A percentile compares a stretch with the other conserved stretches of the same genome.
Evolutionary conservation across 2,888 invertebrate genomes (phyloP).

Genomic region (Caenorhabditis imperialis): DNA sequence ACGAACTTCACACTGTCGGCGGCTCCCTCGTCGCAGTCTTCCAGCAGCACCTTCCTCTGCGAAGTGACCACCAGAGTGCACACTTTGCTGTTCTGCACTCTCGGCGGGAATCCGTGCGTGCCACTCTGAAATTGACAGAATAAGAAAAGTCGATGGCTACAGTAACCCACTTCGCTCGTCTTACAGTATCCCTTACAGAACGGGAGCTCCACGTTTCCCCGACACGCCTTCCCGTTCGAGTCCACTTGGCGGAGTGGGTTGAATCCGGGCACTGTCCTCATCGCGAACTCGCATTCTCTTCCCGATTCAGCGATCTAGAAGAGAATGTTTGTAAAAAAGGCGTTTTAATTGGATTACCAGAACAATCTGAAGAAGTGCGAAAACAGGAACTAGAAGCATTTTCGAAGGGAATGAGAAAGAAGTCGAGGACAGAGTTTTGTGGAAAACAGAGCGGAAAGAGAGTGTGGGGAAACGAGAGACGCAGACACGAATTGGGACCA

Average conservation of each 20-base stretch:
- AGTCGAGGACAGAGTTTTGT: neutral
- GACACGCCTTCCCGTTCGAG: constrained; percentile 45
- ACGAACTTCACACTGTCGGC: constrained; percentile 52
- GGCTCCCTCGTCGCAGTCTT: constrained; percentile 59
- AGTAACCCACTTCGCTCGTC: constrained; percentile 56
- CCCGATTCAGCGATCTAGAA: constrained; percentile 36
- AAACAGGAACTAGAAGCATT: constrained; percentile 16
- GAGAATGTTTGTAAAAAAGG: neutral
- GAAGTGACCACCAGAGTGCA: constrained; percentile 59
- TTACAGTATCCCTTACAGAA: constrained; percentile 64
- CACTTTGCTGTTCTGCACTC: constrained; percentile 56
- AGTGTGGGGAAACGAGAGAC: constrained; percentile 5
- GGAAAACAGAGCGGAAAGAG: constrained; percentile 1
- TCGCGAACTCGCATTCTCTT: constrained; percentile 54
- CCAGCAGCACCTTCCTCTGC: constrained; percentile 42
- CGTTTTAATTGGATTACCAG: neutral
- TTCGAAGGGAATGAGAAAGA: neutral
- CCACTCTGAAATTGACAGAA: constrained; percentile 55
- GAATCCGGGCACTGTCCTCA: constrained; percentile 54
- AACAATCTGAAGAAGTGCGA: constrained; percentile 8
- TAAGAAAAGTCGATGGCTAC: neutral
- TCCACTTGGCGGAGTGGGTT: constrained; percentile 42
- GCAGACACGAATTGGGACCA: constrained; percentile 18
- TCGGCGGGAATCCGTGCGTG: constrained; percentile 59
- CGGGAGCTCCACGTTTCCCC: constrained; percentile 59